phyloP scores from a whole-genome alignment of 2,888 invertebrate genomes.

The Acleris emargana region DNA sequence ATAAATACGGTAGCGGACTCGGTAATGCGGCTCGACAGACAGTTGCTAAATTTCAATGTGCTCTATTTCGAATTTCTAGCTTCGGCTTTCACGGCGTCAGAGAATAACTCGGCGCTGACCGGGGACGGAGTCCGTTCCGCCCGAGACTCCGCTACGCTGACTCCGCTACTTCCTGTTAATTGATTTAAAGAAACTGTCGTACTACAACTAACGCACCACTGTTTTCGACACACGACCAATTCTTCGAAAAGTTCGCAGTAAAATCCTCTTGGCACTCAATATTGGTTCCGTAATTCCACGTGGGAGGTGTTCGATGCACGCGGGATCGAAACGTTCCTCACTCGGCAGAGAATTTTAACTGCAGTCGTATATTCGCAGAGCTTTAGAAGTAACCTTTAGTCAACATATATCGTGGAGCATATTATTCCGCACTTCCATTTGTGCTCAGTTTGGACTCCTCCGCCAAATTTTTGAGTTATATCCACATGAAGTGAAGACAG shows the following conservation, averaged over 20 bases:
- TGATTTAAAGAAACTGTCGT: conserved; percentile 24
- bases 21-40: conserved; percentile 75
- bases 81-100: conserved; percentile 63
- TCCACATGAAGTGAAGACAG: conserved; percentile 68
- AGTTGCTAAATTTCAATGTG: conserved; percentile 83
- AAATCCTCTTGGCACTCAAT: conserved; percentile 13
- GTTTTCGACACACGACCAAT: neutral
- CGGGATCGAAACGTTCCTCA: conserved; percentile 48
- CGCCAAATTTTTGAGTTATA: conserved; percentile 80
- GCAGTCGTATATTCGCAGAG: conserved; percentile 57
- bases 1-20: conserved; percentile 74
- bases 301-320: conserved; percentile 12
- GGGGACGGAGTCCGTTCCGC: conserved; percentile 40
- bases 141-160: conserved; percentile 42
- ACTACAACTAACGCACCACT: conserved; percentile 16
- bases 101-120: conserved; percentile 58
- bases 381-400: conserved; percentile 68
- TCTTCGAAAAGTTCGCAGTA: conserved; percentile 1
- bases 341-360: conserved; percentile 52
- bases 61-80: conserved; percentile 72
- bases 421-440: conserved; percentile 68
- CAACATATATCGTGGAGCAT: conserved; percentile 66
- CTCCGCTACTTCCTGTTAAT: conserved; percentile 26
- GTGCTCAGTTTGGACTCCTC: conserved; percentile 58
- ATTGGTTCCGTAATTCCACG: conserved; percentile 11